These are phyloP conservation scores for Dicyrtoma fusca DNA, from an alignment of 2,888 invertebrate species.

Conservation along the genomic window DNA sequence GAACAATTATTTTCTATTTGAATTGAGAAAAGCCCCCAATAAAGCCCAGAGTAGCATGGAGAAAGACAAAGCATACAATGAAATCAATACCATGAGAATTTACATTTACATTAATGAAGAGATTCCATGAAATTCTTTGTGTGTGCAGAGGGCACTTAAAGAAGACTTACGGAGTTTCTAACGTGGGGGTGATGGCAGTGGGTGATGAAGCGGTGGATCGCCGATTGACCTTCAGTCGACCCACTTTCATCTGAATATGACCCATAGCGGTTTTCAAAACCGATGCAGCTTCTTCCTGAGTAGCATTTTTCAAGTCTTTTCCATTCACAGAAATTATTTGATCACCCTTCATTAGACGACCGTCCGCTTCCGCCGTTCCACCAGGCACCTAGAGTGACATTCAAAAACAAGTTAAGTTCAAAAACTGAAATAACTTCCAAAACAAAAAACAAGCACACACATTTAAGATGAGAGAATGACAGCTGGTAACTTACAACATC, in stretches of 20 bases:
- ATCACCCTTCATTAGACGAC: constrained; percentile 89
- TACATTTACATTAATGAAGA: background rate
- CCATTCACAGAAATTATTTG: constrained; percentile 72
- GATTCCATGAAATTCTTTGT: background rate
- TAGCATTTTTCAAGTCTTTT: constrained; percentile 73
- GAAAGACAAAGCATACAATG: background rate
- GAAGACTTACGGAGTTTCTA: constrained; percentile 25
- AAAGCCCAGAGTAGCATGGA: constrained; percentile 6
- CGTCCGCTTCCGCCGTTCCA: constrained; percentile 80
- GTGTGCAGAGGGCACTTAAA: background rate
- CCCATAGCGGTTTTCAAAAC: constrained; percentile 85
- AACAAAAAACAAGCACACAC: background rate
- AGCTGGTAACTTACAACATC: constrained; percentile 72
- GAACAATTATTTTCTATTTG: constrained; percentile 5
- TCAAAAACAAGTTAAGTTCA: background rate
- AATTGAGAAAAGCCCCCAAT: background rate
- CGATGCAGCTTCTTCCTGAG: constrained; percentile 83
- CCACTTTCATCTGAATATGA: constrained; percentile 79
- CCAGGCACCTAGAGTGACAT: constrained; percentile 62
- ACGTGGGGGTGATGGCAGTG: constrained; percentile 30
- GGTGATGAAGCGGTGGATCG: constrained; percentile 47
- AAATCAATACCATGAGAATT: background rate
- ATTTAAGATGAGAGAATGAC: background rate
- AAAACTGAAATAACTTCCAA: background rate
- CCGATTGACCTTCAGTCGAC: constrained; percentile 75